A percentile compares a stretch with the other conserved stretches of the same genome.
phyloP scores from a whole-genome alignment of 2,888 invertebrate species.

The Dryobotodes eremita region DNA sequence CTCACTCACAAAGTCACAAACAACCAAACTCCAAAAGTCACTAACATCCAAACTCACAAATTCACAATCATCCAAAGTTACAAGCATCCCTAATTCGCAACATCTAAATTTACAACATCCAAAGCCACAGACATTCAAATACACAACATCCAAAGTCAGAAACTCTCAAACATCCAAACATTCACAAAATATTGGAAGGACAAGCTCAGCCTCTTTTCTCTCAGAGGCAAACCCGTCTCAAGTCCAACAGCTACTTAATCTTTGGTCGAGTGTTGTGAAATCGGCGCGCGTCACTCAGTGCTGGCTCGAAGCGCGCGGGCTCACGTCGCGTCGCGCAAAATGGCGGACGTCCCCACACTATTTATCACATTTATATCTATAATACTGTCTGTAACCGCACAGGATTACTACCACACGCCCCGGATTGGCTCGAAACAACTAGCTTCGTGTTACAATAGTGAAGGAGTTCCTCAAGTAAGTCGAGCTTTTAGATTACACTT shows the following conservation, averaged over 20 bases:
- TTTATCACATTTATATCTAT: conserved; percentile 77
- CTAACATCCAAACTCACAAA: background rate
- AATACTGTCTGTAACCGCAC: conserved; percentile 75
- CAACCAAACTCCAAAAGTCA: background rate
- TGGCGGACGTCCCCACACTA: conserved; percentile 82
- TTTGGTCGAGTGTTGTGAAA: conserved; percentile 87
- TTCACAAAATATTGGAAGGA: background rate
- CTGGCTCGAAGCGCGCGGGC: conserved; percentile 83
- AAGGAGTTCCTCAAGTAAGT: conserved; percentile 86
- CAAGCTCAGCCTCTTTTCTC: conserved; percentile 37
- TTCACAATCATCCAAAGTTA: background rate
- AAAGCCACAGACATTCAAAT: background rate
- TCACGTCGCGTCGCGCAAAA: conserved; percentile 83
- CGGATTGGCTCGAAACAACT: conserved; percentile 83
- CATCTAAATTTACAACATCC: background rate
- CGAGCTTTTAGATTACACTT: conserved; percentile 73
- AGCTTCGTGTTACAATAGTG: conserved; percentile 85
- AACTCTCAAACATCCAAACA: background rate
- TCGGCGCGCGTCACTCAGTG: conserved; percentile 80
- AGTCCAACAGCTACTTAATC: conserved; percentile 67
- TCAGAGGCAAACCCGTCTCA: conserved; percentile 53
- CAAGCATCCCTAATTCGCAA: background rate
- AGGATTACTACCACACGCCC: conserved; percentile 83
- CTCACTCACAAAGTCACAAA: background rate
- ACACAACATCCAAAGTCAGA: background rate